Base-by-base conservation (phyloP, 2,797 vertebrate genomes). In the Micrastur ruficollis region DNA sequence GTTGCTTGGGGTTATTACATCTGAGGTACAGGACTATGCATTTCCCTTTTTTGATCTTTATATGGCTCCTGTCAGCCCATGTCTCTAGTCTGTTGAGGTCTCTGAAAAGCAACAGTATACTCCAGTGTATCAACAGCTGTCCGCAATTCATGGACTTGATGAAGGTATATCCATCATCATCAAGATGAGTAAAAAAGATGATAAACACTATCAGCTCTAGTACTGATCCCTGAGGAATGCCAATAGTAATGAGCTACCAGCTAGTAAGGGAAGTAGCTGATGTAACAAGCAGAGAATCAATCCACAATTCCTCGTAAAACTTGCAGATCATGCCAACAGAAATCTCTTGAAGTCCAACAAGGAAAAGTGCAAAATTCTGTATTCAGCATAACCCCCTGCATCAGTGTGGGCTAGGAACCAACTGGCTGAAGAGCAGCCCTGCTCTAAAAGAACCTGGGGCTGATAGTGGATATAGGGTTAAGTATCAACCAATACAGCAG, bases 241-340 rank as follows among this genome's bases (percentile, higher is more conserved):
- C 58, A 66, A 16, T 4, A 83, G 27, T 68, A 90, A 86, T 67
- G 63, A 94, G 25, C 29, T 72, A 90, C 49, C 86, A 94, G 71
- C 63, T 88, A 55, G 31, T 72, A 72, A 26, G 25, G 29, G 59
- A 88, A 90, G 53, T 36, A 88, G 29, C n/a, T 93, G 62, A 82
- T 58, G 65, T 38, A 79, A 73, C 11, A 89, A 87, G 25, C 2
- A 0, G 49, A 75, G 16, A 59, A 67, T 75, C 49, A 52, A 50
- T 56, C 31, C 31, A 20, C 49, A 93, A 65, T 66, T 90, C 72
- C 29, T 63, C 58, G 17, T 32, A 70, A 92, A 88, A 46, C 17
- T 15, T 38, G 38, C 3, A 2, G 25, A 80, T 80, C 5, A 1
- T 88, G 58, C 75, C 75, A 88, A 13, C 3, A 78, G 52, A 74